Percentiles rank a stretch among this genome's conserved stretches.
Conservation (phyloP, 64 coral and sea anemone genomes). For the Dendrophyllia cribrosa region DNA sequence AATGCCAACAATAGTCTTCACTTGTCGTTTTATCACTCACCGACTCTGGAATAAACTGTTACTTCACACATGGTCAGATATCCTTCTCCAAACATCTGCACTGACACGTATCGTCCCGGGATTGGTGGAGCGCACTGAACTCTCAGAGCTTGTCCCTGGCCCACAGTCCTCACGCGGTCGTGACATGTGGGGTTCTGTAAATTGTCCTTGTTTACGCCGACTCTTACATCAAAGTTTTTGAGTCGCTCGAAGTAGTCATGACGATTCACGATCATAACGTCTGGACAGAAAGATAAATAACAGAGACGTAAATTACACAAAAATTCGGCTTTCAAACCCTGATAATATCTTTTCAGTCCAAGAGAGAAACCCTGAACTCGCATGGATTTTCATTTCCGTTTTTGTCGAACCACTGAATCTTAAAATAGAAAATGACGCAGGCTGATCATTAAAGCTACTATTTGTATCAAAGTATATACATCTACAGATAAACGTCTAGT, state of each 20-base stretch:
- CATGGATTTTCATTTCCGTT: no score
- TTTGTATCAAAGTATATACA: no score
- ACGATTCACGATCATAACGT: constrained; percentile 90
- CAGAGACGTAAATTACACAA: neutral
- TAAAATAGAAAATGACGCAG: no score
- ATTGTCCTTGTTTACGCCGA: constrained; percentile 73
- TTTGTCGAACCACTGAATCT: no score
- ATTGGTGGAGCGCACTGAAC: constrained; percentile 94
- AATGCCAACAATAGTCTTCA: no score
- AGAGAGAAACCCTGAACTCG: no score
- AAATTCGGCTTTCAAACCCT: neutral
- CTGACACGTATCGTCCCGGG: constrained; percentile 88
- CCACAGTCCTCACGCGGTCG: constrained; percentile 87
- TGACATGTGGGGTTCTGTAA: constrained; percentile 89
- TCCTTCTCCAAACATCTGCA: constrained; percentile 97
- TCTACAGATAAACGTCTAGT: no score
- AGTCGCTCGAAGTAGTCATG: constrained; percentile 86
- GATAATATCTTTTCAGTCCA: neutral
- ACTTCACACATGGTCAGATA: constrained; percentile 94
- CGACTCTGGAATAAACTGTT: constrained; percentile 90
- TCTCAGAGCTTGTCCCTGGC: constrained; percentile 87
- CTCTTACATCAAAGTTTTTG: constrained; percentile 92
- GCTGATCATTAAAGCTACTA: no score
- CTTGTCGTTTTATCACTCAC: constrained; percentile 23
- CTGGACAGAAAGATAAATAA: constrained; percentile 26